Conservation (phyloP, 2,888 invertebrate species). For the Pocota personata region DNA sequence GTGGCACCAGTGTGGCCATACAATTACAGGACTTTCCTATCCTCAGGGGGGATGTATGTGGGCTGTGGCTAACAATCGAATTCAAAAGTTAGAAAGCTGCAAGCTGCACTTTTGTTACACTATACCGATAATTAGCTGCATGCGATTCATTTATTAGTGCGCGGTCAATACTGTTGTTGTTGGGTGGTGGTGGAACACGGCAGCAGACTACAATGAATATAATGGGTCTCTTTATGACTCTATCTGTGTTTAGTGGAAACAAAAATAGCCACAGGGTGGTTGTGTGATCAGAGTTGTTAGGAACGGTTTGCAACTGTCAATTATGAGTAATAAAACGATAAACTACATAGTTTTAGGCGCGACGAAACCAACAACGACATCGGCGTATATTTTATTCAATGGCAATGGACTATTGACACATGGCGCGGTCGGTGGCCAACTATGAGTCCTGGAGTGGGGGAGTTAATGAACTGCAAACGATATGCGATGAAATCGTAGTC, state of each 20-base stretch:
- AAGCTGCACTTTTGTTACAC: constrained; percentile 66
- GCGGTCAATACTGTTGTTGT: constrained; percentile 21
- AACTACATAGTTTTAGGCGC: constrained; percentile 69
- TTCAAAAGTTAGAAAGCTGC: constrained; percentile 47
- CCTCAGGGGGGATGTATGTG: background rate
- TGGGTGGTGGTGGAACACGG: constrained; percentile 33
- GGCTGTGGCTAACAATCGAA: constrained; percentile 42
- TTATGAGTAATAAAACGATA: constrained; percentile 72
- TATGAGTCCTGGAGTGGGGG: background rate
- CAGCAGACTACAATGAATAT: constrained; percentile 69
- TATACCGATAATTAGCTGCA: constrained; percentile 70
- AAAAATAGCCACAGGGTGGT: background rate
- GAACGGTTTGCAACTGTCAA: constrained; percentile 63
- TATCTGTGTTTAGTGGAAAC: constrained; percentile 55
- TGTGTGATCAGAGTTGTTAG: background rate
- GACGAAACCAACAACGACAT: constrained; percentile 59
- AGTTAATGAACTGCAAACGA: constrained; percentile 73
- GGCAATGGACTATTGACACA: constrained; percentile 66
- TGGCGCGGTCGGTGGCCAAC: constrained; percentile 9
- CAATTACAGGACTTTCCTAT: constrained; percentile 46
- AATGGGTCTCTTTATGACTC: constrained; percentile 63
- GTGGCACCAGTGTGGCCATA: constrained; percentile 57
- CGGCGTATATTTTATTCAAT: constrained; percentile 66
- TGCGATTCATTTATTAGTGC: constrained; percentile 71
- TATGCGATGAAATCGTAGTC: constrained; percentile 64